Base-by-base conservation (phyloP, 2,888 invertebrate species). In the Platycnemis pennipes region DNA sequence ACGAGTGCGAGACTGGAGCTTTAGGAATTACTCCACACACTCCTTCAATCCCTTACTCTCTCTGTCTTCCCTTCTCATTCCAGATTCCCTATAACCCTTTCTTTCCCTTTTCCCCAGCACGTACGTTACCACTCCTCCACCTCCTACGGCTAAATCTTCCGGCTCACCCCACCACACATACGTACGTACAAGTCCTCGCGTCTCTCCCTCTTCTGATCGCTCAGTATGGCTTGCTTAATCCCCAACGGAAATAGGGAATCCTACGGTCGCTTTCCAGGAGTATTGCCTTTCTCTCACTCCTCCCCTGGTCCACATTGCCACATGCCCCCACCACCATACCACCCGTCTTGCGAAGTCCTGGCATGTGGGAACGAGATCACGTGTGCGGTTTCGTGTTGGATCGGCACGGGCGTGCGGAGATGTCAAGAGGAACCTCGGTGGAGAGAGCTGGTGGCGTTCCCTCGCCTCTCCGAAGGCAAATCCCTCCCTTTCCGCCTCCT, bases 231-330 rank as follows among this genome's bases (percentile, higher is more conserved):
- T 42, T 56, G 91, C 56, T 77, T 63, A 91, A 91, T 91, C 91
- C 91, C 91, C 44, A 77, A 37, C 63, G 91, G 91, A 91, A 77
- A 77, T 91, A 69, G 91, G 91, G n/a, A 69, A 91, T 56, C 91
- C 91, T 91, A 37, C 22, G 56, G 89, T 53, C 22, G 44, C 44
- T 37, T 44, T 91, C 91, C 63, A 44, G 56, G 91, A 91, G 91
- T 63, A 91, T 91, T 91, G 91, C 63, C 91, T 91, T 91, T 87
- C 87, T 26, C 87, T 87, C 77, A 44, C 87, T 87, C 77, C 37
- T 11, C 77, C 3, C 77, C n/a, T n/a, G n/a, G n/a, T n/a, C 13
- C 37, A 37, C 31, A 16, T n/a, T 37, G 63, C 16, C 77, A 37
- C 77, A 2, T 11, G 7, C n/a, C 1, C 77, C 77, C 26, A 77